Conservation (phyloP, 2,888 invertebrate genomes). For the Nineta flava region DNA sequence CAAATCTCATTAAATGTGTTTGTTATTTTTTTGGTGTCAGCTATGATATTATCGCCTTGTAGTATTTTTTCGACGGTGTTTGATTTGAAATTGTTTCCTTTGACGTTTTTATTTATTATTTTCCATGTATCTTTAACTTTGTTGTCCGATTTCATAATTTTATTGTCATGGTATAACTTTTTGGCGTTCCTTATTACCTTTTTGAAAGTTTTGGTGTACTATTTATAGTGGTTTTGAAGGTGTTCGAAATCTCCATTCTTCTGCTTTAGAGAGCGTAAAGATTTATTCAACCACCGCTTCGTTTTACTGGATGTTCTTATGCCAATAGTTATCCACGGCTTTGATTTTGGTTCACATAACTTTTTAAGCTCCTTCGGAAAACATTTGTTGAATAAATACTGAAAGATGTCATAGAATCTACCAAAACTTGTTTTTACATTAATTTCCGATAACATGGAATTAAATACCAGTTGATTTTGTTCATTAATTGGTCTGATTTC, state of each 20-base stretch:
- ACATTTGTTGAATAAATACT: background rate
- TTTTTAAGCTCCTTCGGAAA: background rate
- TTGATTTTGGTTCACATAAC: background rate
- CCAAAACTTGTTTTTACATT: background rate
- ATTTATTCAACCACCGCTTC: background rate
- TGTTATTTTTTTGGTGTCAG: background rate
- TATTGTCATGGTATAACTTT: background rate
- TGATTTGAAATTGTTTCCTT: background rate
- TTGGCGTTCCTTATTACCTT: background rate
- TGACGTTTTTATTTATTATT: background rate
- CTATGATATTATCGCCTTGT: background rate
- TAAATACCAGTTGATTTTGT: background rate
- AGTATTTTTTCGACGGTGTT: background rate
- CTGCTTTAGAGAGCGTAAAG: background rate
- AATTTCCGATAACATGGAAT: background rate
- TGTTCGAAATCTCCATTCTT: background rate
- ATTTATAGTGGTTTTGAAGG: background rate
- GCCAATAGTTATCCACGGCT: background rate
- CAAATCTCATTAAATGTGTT: background rate
- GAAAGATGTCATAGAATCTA: background rate
- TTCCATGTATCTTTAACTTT: background rate
- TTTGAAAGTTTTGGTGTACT: background rate
- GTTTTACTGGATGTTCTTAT: background rate
- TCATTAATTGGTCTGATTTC: background rate
- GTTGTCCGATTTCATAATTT: background rate